phyloP scores from a whole-genome alignment of 53 echinoderm and acorn worm genomes.

The Apostichopus leukothele region DNA sequence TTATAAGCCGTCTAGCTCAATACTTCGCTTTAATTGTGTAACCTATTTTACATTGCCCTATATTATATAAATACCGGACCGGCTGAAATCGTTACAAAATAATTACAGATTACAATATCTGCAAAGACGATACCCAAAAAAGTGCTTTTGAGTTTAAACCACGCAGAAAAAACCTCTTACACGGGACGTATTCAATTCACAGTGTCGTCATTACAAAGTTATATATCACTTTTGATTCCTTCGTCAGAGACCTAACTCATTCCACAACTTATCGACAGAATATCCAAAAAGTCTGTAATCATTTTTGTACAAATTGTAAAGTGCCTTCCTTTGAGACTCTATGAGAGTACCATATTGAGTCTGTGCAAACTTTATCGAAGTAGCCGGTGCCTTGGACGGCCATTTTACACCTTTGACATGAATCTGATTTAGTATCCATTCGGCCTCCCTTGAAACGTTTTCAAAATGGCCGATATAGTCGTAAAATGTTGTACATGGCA shows the following conservation, averaged over 20 bases:
- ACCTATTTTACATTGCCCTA: too few relatives aligned
- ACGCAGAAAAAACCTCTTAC: too few relatives aligned
- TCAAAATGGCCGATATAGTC: slow-evolving; percentile 78
- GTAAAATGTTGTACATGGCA: slow-evolving; percentile 67
- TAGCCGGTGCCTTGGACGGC: neutral
- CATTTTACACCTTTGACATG: slow-evolving; percentile 10
- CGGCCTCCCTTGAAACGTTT: slow-evolving; percentile 55
- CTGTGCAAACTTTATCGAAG: neutral
- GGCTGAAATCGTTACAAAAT: too few relatives aligned
- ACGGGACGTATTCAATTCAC: too few relatives aligned
- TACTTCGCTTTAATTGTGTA: too few relatives aligned
- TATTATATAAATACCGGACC: too few relatives aligned
- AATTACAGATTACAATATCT: too few relatives aligned
- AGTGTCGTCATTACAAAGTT: too few relatives aligned
- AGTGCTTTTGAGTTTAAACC: too few relatives aligned
- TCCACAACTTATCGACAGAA: slow-evolving; percentile 50
- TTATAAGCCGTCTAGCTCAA: too few relatives aligned
- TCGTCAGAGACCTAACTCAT: neutral
- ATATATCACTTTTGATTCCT: neutral
- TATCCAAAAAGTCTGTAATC: slow-evolving; percentile 70
- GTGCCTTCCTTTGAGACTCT: slow-evolving; percentile 6
- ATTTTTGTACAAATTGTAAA: slow-evolving; percentile 51
- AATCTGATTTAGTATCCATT: slow-evolving; percentile 43
- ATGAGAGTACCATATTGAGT: slow-evolving; percentile 46
- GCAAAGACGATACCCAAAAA: too few relatives aligned